Evolutionary conservation across 2,888 invertebrate species (phyloP), one percentile per base, ranked within the genome.

Genomic region (Caenorhabditis wallacei): DNA sequence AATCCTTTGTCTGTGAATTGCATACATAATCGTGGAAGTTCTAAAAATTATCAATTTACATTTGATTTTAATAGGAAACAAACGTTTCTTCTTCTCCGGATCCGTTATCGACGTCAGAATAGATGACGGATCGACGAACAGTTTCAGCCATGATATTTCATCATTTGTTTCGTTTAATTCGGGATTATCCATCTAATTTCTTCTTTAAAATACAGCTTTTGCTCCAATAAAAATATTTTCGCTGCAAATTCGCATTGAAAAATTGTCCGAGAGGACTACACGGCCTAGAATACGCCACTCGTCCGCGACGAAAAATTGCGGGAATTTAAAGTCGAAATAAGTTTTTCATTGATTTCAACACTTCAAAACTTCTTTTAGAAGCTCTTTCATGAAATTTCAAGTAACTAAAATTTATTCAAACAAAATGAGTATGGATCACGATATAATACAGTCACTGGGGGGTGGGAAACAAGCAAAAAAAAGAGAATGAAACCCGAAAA

Each of bases 1-100:
- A 80, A 71, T 51, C 72, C 83, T 71, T 78, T 79, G 30, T 83
- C 83, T 0, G 83, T 75, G 61, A 83, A 83, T 43, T 83, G 83
- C 35, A 83, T 80, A 40, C 80, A 80, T 40, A 83, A 54, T 30
- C 53, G 22, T 5, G 83, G 83, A 1, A 83, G 43, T n/a, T 59
- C 82, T 82, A 35, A 37, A 74, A 76, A 7, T n/a, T n/a, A n/a
- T n/a, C n/a, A n/a, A n/a, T n/a, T n/a, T n/a, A 40, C 18, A 10
- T 43, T 48, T 22, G 10, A 24, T 11, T 61, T 46, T 46, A n/a
- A 2, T 24, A 24, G 16, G 13, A 26, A 54, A 22, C 30, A 20
- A 18, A 80, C 76, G 51, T 37, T 82, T 82, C 24, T 66, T 76
- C 40, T 64, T 82, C n/a, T 68, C 61, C 10, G 78, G 76, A 59